These are phyloP conservation scores for Drosophila bocki DNA, from an alignment of 1,140 invertebrate genomes.

Conservation along the genomic window DNA sequence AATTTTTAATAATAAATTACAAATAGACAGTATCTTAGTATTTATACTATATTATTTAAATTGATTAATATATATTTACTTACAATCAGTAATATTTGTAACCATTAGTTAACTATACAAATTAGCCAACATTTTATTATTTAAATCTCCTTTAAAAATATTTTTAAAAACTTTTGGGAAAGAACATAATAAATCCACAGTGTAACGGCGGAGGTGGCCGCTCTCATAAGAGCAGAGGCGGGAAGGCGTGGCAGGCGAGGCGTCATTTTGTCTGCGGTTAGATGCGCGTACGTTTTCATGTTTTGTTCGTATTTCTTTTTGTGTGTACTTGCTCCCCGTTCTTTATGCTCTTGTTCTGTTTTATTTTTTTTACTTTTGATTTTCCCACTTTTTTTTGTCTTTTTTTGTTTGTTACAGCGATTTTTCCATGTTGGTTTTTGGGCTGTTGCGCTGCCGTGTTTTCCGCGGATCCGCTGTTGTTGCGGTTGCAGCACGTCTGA, in stretches of 20 bases:
- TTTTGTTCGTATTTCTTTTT: constrained; percentile 52
- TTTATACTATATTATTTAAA: too few species aligned
- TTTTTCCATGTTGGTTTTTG: constrained; percentile 53
- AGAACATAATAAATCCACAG: neutral
- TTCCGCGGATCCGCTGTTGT: constrained; percentile 50
- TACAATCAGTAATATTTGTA: too few species aligned
- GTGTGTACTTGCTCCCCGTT: constrained; percentile 19
- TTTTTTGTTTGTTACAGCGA: constrained; percentile 23
- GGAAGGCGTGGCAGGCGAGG: constrained; percentile 23
- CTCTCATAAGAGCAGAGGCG: neutral
- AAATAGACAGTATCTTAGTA: too few species aligned
- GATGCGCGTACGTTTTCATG: constrained; percentile 78
- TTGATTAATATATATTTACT: too few species aligned
- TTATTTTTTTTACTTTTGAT: constrained; percentile 18
- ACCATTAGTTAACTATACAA: too few species aligned
- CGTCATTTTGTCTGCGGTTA: constrained; percentile 82
- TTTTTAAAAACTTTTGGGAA: too few species aligned
- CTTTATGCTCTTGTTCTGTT: constrained; percentile 51
- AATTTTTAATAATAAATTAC: too few species aligned
- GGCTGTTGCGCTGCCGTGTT: constrained; percentile 66
- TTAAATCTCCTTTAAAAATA: too few species aligned
- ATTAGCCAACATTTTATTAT: too few species aligned
- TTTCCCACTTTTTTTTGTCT: constrained; percentile 15
- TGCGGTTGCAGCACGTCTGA: constrained; percentile 82
- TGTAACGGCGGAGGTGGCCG: neutral